Evolutionary conservation across 2,888 invertebrate species (phyloP).

Genomic region (Rhagium mordax): DNA sequence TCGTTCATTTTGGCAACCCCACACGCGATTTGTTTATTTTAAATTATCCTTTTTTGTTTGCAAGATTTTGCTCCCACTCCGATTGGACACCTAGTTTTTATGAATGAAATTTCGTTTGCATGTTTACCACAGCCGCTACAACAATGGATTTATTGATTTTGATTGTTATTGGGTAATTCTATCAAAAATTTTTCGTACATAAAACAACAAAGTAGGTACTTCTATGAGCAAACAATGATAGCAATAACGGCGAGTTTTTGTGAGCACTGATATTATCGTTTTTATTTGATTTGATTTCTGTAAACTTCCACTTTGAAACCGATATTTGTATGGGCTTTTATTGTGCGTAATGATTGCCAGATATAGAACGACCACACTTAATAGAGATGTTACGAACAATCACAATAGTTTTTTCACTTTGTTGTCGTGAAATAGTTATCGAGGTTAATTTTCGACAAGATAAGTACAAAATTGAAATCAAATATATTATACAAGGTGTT

Average conservation of each 20-base stretch:
- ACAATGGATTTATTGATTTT: background rate
- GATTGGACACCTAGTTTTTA: too few relatives aligned
- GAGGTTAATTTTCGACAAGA: too few relatives aligned
- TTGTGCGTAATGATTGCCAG: background rate
- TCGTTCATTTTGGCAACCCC: too few relatives aligned
- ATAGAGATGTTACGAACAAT: background rate
- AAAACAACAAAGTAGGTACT: background rate
- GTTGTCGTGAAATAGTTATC: too few relatives aligned
- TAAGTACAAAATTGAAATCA: too few relatives aligned
- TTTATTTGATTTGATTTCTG: background rate
- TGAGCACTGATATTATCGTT: background rate
- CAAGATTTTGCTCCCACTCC: too few relatives aligned
- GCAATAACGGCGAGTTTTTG: background rate
- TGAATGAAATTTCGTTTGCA: background rate
- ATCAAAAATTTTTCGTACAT: background rate
- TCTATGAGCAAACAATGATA: background rate
- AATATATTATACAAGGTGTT: too few relatives aligned
- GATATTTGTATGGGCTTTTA: background rate
- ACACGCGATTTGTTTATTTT: too few relatives aligned
- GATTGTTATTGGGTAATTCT: background rate
- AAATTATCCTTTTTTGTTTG: too few relatives aligned
- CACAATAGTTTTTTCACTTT: too few relatives aligned
- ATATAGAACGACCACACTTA: background rate
- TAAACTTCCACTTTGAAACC: background rate
- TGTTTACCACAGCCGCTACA: background rate